Evolutionary conservation across 2,888 invertebrate species (phyloP).

Genomic region (Scelioninae gen. 1): DNA sequence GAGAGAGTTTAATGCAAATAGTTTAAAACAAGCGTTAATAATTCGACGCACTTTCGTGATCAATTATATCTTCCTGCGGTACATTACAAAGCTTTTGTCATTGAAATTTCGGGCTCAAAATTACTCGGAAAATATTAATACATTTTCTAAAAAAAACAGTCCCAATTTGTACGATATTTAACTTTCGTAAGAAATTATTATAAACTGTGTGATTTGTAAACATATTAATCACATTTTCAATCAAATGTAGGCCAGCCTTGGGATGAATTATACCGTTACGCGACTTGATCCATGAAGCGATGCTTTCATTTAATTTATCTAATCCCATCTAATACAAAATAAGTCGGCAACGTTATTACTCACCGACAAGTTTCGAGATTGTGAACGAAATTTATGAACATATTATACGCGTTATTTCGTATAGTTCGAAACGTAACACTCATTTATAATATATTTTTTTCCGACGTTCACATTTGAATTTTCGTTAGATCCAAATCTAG

Average conservation of each 20-base stretch:
- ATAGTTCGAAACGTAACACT: neutral
- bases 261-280: slow-evolving; percentile 40
- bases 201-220: slow-evolving; percentile 27
- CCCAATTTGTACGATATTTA: neutral
- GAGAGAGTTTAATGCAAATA: slow-evolving; percentile 25
- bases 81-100: neutral
- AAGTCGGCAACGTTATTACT: slow-evolving; percentile 32
- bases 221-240: slow-evolving; percentile 33
- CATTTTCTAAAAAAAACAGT: neutral
- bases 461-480: slow-evolving; percentile 28
- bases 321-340: slow-evolving; percentile 45
- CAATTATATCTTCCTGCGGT: neutral
- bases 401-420: slow-evolving; percentile 41
- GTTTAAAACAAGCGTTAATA: slow-evolving; percentile 48
- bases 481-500: slow-evolving; percentile 44
- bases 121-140: neutral
- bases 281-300: slow-evolving; percentile 18
- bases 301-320: slow-evolving; percentile 54
- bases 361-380: slow-evolving; percentile 43
- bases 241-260: slow-evolving; percentile 34
- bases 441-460: slow-evolving; percentile 41
- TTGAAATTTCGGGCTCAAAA: slow-evolving; percentile 2
- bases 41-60: slow-evolving; percentile 28
- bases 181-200: neutral
- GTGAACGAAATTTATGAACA: slow-evolving; percentile 55